Evolutionary conservation across 2,113 vertebrate species (phyloP).

Genomic region (Trachemys scripta): DNA sequence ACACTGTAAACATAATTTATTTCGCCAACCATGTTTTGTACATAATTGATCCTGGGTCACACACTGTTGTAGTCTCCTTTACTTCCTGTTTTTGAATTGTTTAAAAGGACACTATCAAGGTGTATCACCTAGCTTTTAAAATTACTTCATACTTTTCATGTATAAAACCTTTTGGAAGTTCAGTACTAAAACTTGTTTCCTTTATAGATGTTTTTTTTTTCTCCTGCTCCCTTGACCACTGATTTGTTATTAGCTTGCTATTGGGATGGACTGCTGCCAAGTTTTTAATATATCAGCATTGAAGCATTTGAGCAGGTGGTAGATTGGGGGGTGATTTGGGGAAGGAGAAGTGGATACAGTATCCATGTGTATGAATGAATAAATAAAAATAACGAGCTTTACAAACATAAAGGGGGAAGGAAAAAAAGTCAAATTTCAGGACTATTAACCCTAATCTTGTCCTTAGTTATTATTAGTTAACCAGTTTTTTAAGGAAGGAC

Average conservation of each 20-base stretch:
- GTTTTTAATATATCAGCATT: background rate
- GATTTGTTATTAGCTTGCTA: background rate
- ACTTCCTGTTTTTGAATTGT: background rate
- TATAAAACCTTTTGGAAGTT: background rate
- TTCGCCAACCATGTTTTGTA: background rate
- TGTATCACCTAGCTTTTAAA: background rate
- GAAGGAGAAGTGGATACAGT: background rate
- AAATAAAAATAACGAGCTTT: constrained; percentile 7
- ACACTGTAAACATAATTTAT: background rate
- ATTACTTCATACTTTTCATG: background rate
- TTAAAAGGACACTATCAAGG: background rate
- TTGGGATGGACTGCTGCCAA: background rate
- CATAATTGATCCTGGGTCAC: background rate
- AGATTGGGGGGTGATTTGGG: background rate
- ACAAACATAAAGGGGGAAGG: background rate
- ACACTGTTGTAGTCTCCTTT: background rate
- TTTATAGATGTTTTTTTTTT: background rate
- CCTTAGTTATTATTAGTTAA: background rate
- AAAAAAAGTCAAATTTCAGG: background rate
- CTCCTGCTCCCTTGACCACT: background rate
- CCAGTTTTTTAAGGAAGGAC: background rate
- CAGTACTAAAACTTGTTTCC: background rate
- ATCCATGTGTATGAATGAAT: background rate
- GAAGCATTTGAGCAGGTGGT: constrained; percentile 2
- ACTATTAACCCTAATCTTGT: background rate